These are phyloP conservation scores for Xiphorhynchus erythropygius DNA, from an alignment of 2,797 vertebrate species.

Conservation along the genomic window DNA sequence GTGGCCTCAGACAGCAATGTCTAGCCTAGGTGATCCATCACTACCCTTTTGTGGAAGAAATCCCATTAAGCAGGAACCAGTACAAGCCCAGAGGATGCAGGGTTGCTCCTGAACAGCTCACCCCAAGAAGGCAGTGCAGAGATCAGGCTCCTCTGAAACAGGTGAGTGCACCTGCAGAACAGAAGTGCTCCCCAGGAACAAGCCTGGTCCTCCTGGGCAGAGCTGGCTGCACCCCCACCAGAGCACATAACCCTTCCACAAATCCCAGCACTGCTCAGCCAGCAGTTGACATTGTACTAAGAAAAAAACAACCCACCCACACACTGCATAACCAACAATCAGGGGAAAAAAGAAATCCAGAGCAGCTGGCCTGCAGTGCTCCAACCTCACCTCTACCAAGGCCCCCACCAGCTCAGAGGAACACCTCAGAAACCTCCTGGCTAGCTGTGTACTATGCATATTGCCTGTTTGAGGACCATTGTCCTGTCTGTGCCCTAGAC, in stretches of 20 bases:
- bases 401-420: neutral
- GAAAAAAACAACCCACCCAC: neutral
- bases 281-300: neutral
- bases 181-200: neutral
- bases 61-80: conserved; percentile 24
- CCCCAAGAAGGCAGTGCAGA: neutral
- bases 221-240: neutral
- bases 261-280: neutral
- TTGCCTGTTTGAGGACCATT: neutral
- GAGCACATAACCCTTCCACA: neutral
- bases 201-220: neutral
- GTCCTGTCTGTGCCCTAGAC: neutral
- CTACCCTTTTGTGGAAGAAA: conserved; percentile 9
- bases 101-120: neutral
- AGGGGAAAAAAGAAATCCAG: neutral
- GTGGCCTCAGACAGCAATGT: conserved; percentile 25
- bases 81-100: neutral
- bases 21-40: conserved; percentile 57
- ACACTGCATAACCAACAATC: neutral
- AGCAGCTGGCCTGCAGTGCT: neutral
- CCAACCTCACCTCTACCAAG: neutral
- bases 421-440: neutral
- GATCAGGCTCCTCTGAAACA: neutral
- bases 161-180: neutral
- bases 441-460: neutral